A percentile compares a stretch with the other conserved stretches of the same genome.
These are phyloP conservation scores for Prolemur simus DNA, from an alignment of 2,113 vertebrate genomes.

Conservation along the genomic window DNA sequence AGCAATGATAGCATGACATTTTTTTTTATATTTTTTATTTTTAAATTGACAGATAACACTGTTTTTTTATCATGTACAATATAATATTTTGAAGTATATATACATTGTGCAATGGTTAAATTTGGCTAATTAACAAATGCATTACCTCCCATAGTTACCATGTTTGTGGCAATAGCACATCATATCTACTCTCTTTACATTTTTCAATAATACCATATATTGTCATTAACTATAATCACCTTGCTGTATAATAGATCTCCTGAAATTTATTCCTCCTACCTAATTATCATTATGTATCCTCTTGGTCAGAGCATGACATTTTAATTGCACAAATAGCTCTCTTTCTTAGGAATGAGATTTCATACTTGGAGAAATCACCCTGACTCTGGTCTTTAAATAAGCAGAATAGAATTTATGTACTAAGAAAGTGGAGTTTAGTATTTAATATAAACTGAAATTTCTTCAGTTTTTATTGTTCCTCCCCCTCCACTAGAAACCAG, in stretches of 20 bases:
- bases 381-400: background rate
- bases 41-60: too few relatives aligned
- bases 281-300: background rate
- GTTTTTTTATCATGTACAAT: background rate
- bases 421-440: background rate
- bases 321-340: background rate
- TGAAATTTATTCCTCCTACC: background rate
- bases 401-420: background rate
- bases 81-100: too few relatives aligned
- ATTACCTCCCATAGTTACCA: too few relatives aligned
- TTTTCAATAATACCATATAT: background rate
- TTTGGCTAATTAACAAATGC: too few relatives aligned
- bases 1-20: background rate
- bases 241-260: background rate
- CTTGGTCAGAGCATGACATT: background rate
- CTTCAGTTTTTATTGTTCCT: too few relatives aligned
- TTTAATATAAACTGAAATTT: background rate
- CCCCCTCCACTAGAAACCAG: background rate
- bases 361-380: background rate
- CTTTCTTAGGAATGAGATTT: background rate
- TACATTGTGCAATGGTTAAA: too few relatives aligned
- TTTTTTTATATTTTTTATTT: too few relatives aligned
- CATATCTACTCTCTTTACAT: background rate
- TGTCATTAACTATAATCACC: background rate
- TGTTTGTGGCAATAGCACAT: too few relatives aligned